Percentiles rank a stretch among this genome's conserved stretches.
Conservation (phyloP, 92 coral and sea anemone species). For the Palythoa grandiflora region DNA sequence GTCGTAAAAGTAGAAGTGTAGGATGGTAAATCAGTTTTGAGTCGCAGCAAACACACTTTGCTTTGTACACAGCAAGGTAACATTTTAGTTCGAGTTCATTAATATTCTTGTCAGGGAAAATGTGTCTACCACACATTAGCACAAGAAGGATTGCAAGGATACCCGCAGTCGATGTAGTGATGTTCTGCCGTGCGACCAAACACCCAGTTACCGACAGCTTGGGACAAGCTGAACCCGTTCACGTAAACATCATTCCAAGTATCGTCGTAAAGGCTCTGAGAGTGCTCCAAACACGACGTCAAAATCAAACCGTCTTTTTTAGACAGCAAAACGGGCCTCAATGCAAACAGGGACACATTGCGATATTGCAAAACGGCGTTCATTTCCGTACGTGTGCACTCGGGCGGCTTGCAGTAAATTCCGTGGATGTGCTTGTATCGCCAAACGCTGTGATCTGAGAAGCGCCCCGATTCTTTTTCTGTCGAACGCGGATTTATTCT, state of each 20-base stretch:
- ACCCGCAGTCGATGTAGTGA: conserved; percentile 82
- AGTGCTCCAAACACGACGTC: conserved; percentile 94
- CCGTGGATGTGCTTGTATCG: conserved; percentile 85
- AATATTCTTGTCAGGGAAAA: too few relatives aligned
- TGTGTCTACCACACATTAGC: conserved; percentile 72
- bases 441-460: conserved; percentile 66
- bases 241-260: conserved; percentile 86
- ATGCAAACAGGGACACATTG: conserved; percentile 79
- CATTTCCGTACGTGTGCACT: conserved; percentile 84
- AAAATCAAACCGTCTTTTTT: conserved; percentile 72
- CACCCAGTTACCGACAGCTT: conserved; percentile 90
- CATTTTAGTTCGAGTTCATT: too few relatives aligned
- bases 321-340: conserved; percentile 80
- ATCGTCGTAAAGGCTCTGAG: conserved; percentile 87
- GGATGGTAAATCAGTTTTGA: too few relatives aligned
- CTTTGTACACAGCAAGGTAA: too few relatives aligned
- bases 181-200: conserved; percentile 76
- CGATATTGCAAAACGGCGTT: conserved; percentile 74
- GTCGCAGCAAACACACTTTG: too few relatives aligned
- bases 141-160: conserved; percentile 87
- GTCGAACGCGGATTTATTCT: not conserved
- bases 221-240: conserved; percentile 75
- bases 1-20: too few relatives aligned
- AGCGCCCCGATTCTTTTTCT: conserved; percentile 7
- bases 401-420: conserved; percentile 90